phyloP scores from a whole-genome alignment of 2,797 vertebrate genomes.

The Gallirallus australis region DNA sequence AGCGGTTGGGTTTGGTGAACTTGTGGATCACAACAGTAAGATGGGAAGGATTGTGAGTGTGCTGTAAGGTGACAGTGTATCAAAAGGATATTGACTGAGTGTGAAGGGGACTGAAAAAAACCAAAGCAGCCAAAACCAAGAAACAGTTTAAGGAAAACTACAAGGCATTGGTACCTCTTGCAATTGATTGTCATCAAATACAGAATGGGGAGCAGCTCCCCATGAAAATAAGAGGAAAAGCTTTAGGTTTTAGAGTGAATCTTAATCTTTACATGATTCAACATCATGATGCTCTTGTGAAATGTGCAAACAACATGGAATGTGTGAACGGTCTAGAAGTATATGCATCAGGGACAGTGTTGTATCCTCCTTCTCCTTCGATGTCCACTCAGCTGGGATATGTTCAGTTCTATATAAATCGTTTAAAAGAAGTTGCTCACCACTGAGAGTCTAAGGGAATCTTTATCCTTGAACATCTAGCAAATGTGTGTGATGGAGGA shows the following conservation, averaged over 20 bases:
- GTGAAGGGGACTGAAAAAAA: background rate
- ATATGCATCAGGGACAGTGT: fast-evolving
- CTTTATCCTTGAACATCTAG: fast-evolving
- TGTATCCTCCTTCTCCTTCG: background rate
- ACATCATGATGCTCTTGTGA: fast-evolving
- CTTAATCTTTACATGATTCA: background rate
- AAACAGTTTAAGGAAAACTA: background rate
- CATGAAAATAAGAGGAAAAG: background rate
- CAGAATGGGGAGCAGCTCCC: background rate
- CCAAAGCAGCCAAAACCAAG: background rate
- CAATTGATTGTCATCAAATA: background rate
- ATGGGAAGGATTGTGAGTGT: background rate
- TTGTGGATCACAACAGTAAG: background rate
- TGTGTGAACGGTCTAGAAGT: fast-evolving
- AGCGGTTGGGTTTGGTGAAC: background rate
- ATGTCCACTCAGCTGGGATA: fast-evolving
- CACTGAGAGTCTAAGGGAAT: too few relatives aligned
- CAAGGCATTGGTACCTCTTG: background rate
- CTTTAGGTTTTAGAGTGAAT: background rate
- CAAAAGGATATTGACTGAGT: background rate
- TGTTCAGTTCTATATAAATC: background rate
- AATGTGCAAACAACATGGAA: background rate
- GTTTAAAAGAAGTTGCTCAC: background rate
- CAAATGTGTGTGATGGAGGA: background rate
- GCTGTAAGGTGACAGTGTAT: background rate